Evolutionary conservation across 2,888 invertebrate genomes (phyloP), one percentile per base, ranked within the genome.

Genomic region (Pachymerium ferrugineum): DNA sequence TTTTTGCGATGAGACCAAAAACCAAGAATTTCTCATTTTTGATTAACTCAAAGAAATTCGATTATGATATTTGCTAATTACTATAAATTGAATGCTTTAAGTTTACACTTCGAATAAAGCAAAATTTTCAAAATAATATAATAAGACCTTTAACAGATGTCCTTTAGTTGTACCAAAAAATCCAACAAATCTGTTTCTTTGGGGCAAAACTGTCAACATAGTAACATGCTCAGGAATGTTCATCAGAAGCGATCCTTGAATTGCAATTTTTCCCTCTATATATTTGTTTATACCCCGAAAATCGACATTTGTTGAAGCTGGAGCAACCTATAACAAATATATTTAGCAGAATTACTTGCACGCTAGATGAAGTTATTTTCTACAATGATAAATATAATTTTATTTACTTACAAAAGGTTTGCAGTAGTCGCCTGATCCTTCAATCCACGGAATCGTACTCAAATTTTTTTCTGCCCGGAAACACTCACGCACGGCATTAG

Each of bases 281-380:
- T 76, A 78, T 30, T 75, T 74, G 72, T 78, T 78, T 19, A 74
- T 76, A 8, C 78, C 78, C 19, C 76, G 75, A 62, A 78, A 77
- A 70, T 76, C 69, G 12, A 75, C 76, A 19, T 75, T 73, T 0
- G 74, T 74, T n/a, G n/a, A n/a, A n/a, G n/a, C n/a, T 47, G 19
- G 35, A 31, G 62, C 6, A 35, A 2, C 19, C 22, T 70, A n/a
- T n/a, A n/a, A n/a, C n/a, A n/a, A n/a, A n/a, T n/a, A n/a, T n/a
- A n/a, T 4, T 68, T 68, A 12, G n/a, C 19, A 14, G 12, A 22
- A 28, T 8, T 3, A n/a, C n/a, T n/a, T n/a, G n/a, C n/a, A n/a
- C n/a, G n/a, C n/a, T n/a, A n/a, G n/a, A n/a, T n/a, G n/a, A n/a
- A n/a, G n/a, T n/a, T n/a, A n/a, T n/a, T n/a, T n/a, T n/a, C n/a